These are phyloP conservation scores for Pempheris klunzingeri DNA, from an alignment of 2,797 vertebrate genomes.

Conservation along the genomic window DNA sequence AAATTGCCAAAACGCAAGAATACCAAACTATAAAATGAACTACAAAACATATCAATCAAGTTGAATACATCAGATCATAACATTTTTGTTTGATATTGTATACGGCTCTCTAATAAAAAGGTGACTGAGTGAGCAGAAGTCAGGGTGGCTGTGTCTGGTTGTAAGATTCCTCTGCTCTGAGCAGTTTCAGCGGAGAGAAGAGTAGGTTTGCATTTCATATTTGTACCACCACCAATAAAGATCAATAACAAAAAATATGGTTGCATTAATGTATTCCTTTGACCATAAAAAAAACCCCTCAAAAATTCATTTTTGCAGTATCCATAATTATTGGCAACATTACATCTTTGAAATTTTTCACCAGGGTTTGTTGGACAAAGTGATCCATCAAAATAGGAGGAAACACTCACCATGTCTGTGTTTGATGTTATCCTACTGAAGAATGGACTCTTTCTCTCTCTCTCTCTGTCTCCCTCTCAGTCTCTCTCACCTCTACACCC, in stretches of 20 bases:
- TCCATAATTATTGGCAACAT: background rate
- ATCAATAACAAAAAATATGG: background rate
- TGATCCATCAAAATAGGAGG: background rate
- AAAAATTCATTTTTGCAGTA: background rate
- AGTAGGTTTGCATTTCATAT: too few species aligned
- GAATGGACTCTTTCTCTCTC: background rate
- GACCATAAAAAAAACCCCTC: background rate
- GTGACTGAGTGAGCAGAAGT: too few species aligned
- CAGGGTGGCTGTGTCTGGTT: background rate
- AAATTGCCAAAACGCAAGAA: too few species aligned
- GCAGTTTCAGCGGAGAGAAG: too few species aligned
- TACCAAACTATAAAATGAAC: too few species aligned
- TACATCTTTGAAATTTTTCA: background rate
- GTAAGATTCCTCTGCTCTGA: too few species aligned
- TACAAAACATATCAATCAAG: too few species aligned
- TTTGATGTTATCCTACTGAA: background rate
- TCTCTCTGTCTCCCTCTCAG: too few species aligned
- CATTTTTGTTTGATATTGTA: too few species aligned
- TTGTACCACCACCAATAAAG: background rate
- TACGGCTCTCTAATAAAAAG: too few species aligned
- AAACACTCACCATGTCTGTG: constrained; percentile 40
- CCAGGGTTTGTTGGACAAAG: background rate
- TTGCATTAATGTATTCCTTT: background rate
- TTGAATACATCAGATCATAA: too few species aligned
- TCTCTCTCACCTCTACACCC: too few species aligned